Evolutionary conservation across 2,113 vertebrate species (phyloP), one percentile per base, ranked within the genome.

Genomic region (Corydoras sp.): DNA sequence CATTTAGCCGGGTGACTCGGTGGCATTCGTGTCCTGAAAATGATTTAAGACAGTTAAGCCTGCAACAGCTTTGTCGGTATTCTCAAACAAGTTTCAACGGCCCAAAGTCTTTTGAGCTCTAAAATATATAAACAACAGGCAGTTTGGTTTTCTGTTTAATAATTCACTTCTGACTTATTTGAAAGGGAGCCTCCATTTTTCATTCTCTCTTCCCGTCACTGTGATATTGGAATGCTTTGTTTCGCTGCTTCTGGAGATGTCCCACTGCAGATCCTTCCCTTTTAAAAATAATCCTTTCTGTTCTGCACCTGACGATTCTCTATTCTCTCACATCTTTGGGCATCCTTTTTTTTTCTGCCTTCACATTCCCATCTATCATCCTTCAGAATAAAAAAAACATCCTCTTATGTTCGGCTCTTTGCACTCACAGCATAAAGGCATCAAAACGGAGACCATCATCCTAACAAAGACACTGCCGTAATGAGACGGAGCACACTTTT

Each of bases 191-290:
- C 6, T 60, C 14, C 35, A 29, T 60, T 69, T 62, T 58, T 71
- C 15, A 50, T 29, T 3, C n/a, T 56, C 11, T 10, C 10, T 9
- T 54, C 49, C 3, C 15, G 9, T 50, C 13, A 58, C 18, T 58
- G 35, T 61, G 62, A 69, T 73, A 59, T 55, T n/a, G 49, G n/a
- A 18, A 51, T 7, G 56, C 55, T 73, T 77, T 59, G 53, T 43
- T 68, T 24, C 53, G 53, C n/a, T 30, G 68, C 43, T 53, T 61
- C 29, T 61, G 58, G 32, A 15, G 35, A 29, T 48, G 12, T 48
- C 31, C 35, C 49, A 54, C 24, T 32, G 50, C 69, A 62, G 35
- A 64, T 50, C 24, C 55, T n/a, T 51, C 35, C 32, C 62, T 72
- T 65, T 65, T 64, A 58, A 58, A 65, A 13, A 56, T 49, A 51